A percentile compares a stretch with the other conserved stretches of the same genome.
Evolutionary conservation across 2,797 vertebrate genomes (phyloP).

Genomic region (Esox masquinongy): DNA sequence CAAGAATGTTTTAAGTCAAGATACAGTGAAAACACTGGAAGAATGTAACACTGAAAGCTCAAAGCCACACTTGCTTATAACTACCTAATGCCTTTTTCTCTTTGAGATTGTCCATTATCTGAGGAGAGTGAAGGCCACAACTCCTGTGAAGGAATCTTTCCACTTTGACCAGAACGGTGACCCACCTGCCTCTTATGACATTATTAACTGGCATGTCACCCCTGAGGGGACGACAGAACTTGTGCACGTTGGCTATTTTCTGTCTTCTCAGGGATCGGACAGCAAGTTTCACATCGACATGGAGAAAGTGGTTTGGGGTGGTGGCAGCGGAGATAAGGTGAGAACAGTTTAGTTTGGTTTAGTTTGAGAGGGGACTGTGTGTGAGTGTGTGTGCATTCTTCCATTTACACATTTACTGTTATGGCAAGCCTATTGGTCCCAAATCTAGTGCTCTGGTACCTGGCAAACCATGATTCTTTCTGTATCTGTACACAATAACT

Average conservation of each 20-base stretch:
- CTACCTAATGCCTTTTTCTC: not conserved
- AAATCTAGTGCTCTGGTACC: too few species aligned
- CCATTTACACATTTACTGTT: too few species aligned
- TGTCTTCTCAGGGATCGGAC: conserved; percentile 38
- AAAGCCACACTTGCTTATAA: not conserved
- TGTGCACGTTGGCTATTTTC: conserved; percentile 56
- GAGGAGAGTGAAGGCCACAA: conserved; percentile 55
- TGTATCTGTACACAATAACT: too few species aligned
- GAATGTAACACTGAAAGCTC: not conserved
- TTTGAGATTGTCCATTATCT: conserved; percentile 51
- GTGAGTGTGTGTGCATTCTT: not conserved
- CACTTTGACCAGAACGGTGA: conserved; percentile 56
- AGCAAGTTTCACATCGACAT: conserved; percentile 53
- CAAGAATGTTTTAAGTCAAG: not conserved
- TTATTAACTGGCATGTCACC: conserved; percentile 61
- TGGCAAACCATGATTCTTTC: too few species aligned
- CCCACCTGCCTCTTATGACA: conserved; percentile 55
- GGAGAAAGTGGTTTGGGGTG: conserved; percentile 48
- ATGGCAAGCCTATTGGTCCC: too few species aligned
- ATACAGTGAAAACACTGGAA: conserved; percentile 1
- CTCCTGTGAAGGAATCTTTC: conserved; percentile 54
- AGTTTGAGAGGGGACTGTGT: not conserved
- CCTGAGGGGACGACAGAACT: conserved; percentile 42
- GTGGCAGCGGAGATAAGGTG: conserved; percentile 36
- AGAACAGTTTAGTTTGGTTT: conserved; percentile 9